Conservation (phyloP, 1,140 invertebrate species). For the Dinothrombium tinctorium region DNA sequence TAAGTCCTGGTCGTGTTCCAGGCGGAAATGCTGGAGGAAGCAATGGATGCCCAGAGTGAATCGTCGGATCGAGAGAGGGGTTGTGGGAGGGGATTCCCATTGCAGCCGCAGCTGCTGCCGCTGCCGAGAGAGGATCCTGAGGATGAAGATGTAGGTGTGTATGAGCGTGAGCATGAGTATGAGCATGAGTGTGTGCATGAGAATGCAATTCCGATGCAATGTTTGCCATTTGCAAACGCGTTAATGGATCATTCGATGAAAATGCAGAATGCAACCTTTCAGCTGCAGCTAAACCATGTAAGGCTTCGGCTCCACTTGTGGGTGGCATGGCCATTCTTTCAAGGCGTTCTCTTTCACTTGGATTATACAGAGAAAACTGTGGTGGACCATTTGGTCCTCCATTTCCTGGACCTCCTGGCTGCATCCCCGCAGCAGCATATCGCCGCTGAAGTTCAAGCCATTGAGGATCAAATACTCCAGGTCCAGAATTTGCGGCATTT, state of each 20-base stretch:
- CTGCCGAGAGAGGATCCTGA: conserved; percentile 27
- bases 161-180: conserved; percentile 44
- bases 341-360: conserved; percentile 12
- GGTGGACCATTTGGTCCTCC: conserved; percentile 14
- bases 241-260: conserved; percentile 39
- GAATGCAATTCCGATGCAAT: conserved; percentile 44
- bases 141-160: conserved; percentile 68
- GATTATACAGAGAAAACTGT: conserved; percentile 10
- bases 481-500: conserved; percentile 20
- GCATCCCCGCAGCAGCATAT: conserved; percentile 17
- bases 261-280: conserved; percentile 32
- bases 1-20: conserved; percentile 11
- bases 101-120: conserved; percentile 32
- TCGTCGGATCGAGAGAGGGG: conserved; percentile 1
- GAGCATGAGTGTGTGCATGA: conserved; percentile 53
- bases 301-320: conserved; percentile 17
- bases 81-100: conserved; percentile 23
- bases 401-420: conserved; percentile 7
- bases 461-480: conserved; percentile 59
- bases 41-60: conserved; percentile 20
- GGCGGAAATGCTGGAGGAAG: conserved; percentile 16
- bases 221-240: conserved; percentile 61
- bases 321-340: conserved; percentile 17
- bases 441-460: conserved; percentile 71
- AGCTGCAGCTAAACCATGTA: conserved; percentile 6